Evolutionary conservation across 2,888 invertebrate genomes (phyloP).

Genomic region (Copidosoma aretas): DNA sequence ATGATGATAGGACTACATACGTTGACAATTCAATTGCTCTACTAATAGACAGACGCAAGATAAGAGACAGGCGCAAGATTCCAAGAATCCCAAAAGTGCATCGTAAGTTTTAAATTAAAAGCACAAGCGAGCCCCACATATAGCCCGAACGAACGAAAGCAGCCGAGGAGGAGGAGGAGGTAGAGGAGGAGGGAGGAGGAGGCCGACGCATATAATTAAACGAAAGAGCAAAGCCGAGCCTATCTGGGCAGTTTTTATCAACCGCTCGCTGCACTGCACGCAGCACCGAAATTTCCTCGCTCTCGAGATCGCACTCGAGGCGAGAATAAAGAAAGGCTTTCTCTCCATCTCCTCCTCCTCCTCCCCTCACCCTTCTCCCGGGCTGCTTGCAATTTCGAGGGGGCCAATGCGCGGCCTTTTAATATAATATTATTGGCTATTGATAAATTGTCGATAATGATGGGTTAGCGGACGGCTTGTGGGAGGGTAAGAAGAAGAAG

Average conservation of each 20-base stretch:
- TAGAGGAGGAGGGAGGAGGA: background rate
- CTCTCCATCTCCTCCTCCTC: background rate
- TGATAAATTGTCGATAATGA: constrained; percentile 64
- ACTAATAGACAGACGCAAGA: no score
- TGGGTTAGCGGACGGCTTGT: constrained; percentile 55
- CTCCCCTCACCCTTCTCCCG: no score
- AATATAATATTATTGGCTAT: constrained; percentile 64
- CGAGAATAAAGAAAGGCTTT: constrained; percentile 32
- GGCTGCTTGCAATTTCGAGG: background rate
- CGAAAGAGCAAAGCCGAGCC: background rate
- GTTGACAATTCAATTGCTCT: no score
- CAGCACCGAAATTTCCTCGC: constrained; percentile 15
- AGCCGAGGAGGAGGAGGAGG: background rate
- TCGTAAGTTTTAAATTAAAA: background rate
- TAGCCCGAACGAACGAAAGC: constrained; percentile 7
- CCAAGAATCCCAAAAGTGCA: background rate
- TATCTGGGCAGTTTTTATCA: no score
- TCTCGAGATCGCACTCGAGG: constrained; percentile 36
- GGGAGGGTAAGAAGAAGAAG: constrained; percentile 43
- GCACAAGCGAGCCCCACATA: constrained; percentile 1
- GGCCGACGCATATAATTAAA: constrained; percentile 8
- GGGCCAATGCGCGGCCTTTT: constrained; percentile 48
- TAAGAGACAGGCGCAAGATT: background rate
- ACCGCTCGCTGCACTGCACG: background rate
- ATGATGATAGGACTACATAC: no score